A percentile compares a stretch with the other conserved stretches of the same genome.
Evolutionary conservation across 2,888 invertebrate genomes (phyloP).

Genomic region (Muscina levida): DNA sequence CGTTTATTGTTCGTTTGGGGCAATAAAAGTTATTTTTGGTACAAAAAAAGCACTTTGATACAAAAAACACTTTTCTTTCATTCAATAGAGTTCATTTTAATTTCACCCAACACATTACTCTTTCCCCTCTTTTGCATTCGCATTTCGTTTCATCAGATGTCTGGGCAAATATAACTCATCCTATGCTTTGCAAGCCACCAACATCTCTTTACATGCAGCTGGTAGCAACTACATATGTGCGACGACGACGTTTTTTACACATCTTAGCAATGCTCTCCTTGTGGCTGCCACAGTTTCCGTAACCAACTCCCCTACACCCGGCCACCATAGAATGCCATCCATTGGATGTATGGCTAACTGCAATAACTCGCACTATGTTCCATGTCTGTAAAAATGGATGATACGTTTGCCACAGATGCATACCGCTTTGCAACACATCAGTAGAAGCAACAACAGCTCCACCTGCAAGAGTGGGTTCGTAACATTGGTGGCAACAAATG

Average conservation of each 20-base stretch:
- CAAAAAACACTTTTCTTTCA: no score
- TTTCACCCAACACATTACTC: not conserved
- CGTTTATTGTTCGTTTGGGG: no score
- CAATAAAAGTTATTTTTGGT: no score
- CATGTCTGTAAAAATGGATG: conserved; percentile 27
- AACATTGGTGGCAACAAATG: not conserved
- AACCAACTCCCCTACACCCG: not conserved
- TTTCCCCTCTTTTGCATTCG: not conserved
- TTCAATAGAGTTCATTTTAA: no score
- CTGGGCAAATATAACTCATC: conserved; percentile 36
- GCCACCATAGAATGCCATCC: conserved; percentile 33
- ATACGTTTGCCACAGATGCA: conserved; percentile 51
- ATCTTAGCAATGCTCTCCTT: not conserved
- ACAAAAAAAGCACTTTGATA: no score
- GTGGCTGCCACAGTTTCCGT: not conserved
- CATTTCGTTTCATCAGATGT: conserved; percentile 21
- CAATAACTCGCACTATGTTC: conserved; percentile 46
- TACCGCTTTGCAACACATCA: conserved; percentile 35
- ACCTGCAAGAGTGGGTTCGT: not conserved
- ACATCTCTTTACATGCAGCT: conserved; percentile 40
- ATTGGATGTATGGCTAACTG: conserved; percentile 25
- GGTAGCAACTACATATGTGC: not conserved
- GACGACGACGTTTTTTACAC: no score
- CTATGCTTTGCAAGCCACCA: not conserved
- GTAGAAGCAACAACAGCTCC: not conserved